Evolutionary conservation across 1,140 invertebrate genomes (phyloP), one percentile per base, ranked within the genome.

Genomic region (Idris sp.): DNA sequence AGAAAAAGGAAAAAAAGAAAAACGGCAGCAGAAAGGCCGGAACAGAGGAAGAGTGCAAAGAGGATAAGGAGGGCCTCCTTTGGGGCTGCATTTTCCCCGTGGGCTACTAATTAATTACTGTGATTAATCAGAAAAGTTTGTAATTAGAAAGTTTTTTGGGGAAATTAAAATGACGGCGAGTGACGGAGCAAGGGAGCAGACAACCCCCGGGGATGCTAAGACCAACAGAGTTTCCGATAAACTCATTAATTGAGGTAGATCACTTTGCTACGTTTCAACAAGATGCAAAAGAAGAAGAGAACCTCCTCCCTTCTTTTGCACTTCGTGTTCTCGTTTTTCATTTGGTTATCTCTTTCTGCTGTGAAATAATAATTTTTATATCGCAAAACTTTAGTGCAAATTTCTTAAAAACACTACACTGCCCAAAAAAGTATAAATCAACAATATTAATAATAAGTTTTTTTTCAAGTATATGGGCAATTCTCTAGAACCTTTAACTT

Each of bases 81-180:
- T 46, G 33, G 46, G 22, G 59, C 69, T 69, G 81, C 74, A 79
- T 80, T 83, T 78, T 83, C 77, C 69, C 78, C 74, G 72, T 51
- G 51, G 74, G 76, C 79, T 80, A 84, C 85, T 87, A 88, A 88
- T 88, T 88, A 87, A 88, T 87, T 88, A 87, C 84, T 86, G 84
- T 87, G 87, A 88, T 88, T 88, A 88, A 89, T 88, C 86, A 89
- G 85, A 88, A 88, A 87, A 88, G 87, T 88, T 88, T 76, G 84
- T 88, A 88, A 89, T 88, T 88, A 87, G 86, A 88, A 88, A 89
- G 86, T 88, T 88, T 87, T 83, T 83, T 83, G 74, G 80, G 76
- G 81, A 87, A 89, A 88, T 88, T 87, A 88, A 88, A 88, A 88
- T 87, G 83, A 84, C 82, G 83, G 71, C 73, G 78, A 84, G 82